Evolutionary conservation across 2,113 vertebrate species (phyloP).

Genomic region (Ciconia maguari): DNA sequence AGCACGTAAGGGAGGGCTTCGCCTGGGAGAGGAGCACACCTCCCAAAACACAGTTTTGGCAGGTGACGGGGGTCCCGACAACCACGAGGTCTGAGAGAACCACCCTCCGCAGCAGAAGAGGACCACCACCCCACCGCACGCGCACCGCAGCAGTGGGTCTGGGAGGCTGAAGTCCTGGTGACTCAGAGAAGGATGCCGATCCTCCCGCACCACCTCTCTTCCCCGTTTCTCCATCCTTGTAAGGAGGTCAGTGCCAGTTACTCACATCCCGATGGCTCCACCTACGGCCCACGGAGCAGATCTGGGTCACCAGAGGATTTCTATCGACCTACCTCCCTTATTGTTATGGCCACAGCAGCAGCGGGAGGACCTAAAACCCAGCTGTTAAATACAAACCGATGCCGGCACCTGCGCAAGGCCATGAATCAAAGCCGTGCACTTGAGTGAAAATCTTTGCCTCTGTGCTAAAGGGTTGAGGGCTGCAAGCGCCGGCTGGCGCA

Average conservation of each 20-base stretch:
- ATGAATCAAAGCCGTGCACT: accelerated
- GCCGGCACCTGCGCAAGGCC: neutral
- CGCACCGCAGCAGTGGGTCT: accelerated
- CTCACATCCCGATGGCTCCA: neutral
- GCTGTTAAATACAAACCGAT: neutral
- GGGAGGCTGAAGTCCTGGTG: neutral
- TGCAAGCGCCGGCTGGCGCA: neutral
- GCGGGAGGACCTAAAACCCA: accelerated
- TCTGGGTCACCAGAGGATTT: slow-evolving; percentile 24
- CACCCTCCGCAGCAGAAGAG: neutral
- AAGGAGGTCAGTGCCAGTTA: neutral
- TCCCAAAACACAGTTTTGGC: neutral
- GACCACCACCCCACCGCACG: neutral
- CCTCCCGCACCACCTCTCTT: neutral
- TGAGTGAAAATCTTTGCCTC: accelerated
- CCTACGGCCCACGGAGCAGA: neutral
- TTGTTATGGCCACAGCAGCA: accelerated
- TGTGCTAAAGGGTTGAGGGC: neutral
- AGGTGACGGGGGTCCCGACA: neutral
- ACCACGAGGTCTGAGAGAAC: neutral
- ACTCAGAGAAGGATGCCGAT: neutral
- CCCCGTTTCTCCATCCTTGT: neutral
- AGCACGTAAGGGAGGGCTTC: neutral
- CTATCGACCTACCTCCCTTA: neutral
- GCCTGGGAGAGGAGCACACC: neutral